phyloP scores from a whole-genome alignment of 2,888 invertebrate species.

The Caenorhabditis sp. region DNA sequence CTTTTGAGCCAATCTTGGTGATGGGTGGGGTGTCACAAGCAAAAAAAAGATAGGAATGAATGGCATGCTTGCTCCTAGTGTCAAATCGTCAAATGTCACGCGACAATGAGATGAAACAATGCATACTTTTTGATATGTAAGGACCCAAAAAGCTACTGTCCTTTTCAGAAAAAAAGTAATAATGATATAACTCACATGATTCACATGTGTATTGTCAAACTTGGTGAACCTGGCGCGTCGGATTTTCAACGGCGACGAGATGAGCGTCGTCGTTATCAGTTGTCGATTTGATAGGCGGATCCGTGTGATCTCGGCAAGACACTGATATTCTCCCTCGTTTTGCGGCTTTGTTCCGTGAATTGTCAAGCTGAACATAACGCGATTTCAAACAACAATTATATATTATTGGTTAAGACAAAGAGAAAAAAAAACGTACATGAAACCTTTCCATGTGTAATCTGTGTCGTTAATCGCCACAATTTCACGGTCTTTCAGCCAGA shows the following conservation, averaged over 20 bases:
- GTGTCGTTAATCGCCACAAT: conserved; percentile 54
- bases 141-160: conserved; percentile 5
- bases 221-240: conserved; percentile 74
- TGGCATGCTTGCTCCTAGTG: conserved; percentile 16
- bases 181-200: conserved; percentile 62
- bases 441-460: conserved; percentile 54
- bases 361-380: conserved; percentile 54
- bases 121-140: conserved; percentile 27
- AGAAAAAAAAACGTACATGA: conserved; percentile 48
- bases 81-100: conserved; percentile 55
- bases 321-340: conserved; percentile 75
- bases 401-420: no score
- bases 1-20: no score
- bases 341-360: conserved; percentile 56
- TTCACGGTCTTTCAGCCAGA: conserved; percentile 71
- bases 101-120: conserved; percentile 47
- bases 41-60: conserved; percentile 37
- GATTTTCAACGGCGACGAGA: conserved; percentile 74
- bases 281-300: conserved; percentile 68
- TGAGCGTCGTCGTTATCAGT: conserved; percentile 65
- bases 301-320: conserved; percentile 67
- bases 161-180: no score
- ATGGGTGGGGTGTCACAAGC: background rate
- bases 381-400: background rate
- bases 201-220: conserved; percentile 67